Base-by-base conservation (phyloP, 2,888 invertebrate species). In the Yponomeuta sedellus region DNA sequence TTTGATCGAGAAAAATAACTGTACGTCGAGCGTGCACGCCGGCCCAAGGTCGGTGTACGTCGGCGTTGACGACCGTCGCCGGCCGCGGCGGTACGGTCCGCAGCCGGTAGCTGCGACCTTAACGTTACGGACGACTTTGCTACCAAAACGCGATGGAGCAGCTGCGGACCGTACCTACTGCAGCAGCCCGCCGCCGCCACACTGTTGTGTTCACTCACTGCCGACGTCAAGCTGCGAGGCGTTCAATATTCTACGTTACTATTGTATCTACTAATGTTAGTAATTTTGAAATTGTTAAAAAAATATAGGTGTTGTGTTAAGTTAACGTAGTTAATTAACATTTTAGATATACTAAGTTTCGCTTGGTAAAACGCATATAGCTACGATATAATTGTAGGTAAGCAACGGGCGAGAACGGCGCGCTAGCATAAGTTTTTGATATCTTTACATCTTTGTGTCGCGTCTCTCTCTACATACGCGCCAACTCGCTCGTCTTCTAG, bases 391-490 rank as follows among this genome's bases (percentile, higher is more conserved):
- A 34, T 34, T 8, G 8, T 5, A n/a, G n/a, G 34, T 34, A 34
- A 8, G 34, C 34, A 34, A 34, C 34, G 34, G 34, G 34, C 34
- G 34, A 34, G 34, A 34, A 34, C 34, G 8, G 5, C 34, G 44
- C 44, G 16, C 16, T 34, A 19, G 59, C 12, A 66, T 71, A 75
- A 66, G 69, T 74, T 81, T 80, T 77, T 71, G 78, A 81, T 70
- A 71, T 73, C 69, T 79, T 77, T 81, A 80, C 78, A 77, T 72
- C 65, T 10, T 12, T 5, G 34, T 34, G 34, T 34, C 34, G 34
- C 34, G 34, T 34, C 34, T 34, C 34, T 34, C 34, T 34, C 8
- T 34, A 34, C 34, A 34, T 16, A 16, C 44, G 44, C 16, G 44
- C 16, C 8, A 4, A 16, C 44, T 52, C 44, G 44, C 44, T 52